Evolutionary conservation across 2,113 vertebrate species (phyloP), one percentile per base, ranked within the genome.

Genomic region (Platysteira castanea): DNA sequence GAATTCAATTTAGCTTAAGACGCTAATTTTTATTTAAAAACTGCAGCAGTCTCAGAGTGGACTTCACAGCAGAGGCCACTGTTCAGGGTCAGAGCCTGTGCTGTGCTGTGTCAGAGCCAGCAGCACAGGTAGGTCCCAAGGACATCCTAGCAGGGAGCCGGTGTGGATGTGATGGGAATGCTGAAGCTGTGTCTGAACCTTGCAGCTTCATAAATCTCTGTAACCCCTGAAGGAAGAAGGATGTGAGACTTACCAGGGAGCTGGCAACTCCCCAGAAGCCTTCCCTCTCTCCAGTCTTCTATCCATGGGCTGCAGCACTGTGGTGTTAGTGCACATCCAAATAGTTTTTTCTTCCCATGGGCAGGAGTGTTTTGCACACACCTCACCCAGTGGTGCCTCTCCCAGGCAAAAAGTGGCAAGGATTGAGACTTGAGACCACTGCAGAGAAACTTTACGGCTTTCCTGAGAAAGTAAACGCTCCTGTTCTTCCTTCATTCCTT

Each of bases 71-170:
- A 68, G 76, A 87, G 44, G 24, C 11, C 54, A 46, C 47, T 11
- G 16, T 26, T 59, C 28, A 0, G 15, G 35, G 50, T 19, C 50
- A 59, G 33, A 59, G 41, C 0, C 0, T 5, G 27, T 17, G 27
- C n/a, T 63, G 23, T 39, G 35, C 69, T 79, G 74, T 68, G 70
- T 31, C 78, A n/a, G n/a, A n/a, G 28, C 28, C 23, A 61, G 78
- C 61, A 64, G 61, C 20, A 31, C 17, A 65, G 63, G 23, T 8
- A 50, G 39, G 27, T 47, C 59, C 19, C 47, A 61, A 21, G 64
- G 64, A 70, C 0, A 0, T 11, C 22, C 33, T 49, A 60, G 47
- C 18, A 14, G 11, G 41, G 61, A 76, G 63, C 8, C 57, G 65
- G 31, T 7, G 26, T 67, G 80, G 44, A 37, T 65, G 69, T 27